Evolutionary conservation across 2,888 invertebrate genomes (phyloP).

Genomic region (Ecdyonurus torrentis): DNA sequence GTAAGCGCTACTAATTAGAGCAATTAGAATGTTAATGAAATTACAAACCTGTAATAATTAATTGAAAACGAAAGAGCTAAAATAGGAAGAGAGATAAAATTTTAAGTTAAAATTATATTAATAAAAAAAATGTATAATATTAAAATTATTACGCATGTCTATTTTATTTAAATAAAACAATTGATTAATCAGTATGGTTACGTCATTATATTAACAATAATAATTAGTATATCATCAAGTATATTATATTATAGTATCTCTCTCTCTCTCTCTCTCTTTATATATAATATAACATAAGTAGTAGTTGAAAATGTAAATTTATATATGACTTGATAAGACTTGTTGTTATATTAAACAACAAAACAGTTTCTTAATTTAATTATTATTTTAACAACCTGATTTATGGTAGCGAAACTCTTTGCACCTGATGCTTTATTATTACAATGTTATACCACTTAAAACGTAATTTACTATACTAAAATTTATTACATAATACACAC

Average conservation of each 20-base stretch:
- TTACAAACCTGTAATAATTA: constrained; percentile 4
- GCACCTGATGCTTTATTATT: background rate
- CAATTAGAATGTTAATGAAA: constrained; percentile 1
- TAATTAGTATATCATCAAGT: too few relatives aligned
- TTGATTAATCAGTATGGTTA: background rate
- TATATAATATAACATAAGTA: too few relatives aligned
- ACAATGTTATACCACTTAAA: background rate
- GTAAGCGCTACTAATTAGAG: constrained; percentile 2
- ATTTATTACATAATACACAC: background rate
- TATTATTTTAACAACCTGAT: background rate
- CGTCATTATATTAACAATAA: background rate
- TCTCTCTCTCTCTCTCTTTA: background rate
- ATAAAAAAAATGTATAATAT: background rate
- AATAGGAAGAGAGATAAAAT: background rate
- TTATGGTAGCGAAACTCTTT: background rate
- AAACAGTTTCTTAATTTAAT: background rate
- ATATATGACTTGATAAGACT: background rate
- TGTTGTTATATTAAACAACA: too few relatives aligned
- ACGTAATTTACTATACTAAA: background rate
- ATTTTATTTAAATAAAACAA: background rate
- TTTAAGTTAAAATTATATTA: background rate
- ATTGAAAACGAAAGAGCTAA: background rate
- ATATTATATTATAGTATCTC: background rate
- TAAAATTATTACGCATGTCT: background rate
- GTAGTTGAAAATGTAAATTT: too few relatives aligned